These are phyloP conservation scores for Caracal caracal DNA, from an alignment of 2,113 vertebrate genomes.

Conservation along the genomic window DNA sequence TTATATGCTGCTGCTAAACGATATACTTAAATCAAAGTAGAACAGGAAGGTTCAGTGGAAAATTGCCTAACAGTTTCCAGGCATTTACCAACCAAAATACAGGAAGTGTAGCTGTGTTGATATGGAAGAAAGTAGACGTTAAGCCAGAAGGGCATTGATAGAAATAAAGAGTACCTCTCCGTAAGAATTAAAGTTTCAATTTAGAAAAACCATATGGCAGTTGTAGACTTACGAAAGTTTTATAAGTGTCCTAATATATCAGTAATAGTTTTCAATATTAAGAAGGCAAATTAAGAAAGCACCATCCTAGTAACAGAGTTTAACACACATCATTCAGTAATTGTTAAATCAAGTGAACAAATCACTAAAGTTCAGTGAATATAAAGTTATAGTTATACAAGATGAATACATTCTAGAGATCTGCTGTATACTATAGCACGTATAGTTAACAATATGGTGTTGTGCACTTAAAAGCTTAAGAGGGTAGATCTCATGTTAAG, in stretches of 20 bases:
- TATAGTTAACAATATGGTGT: background rate
- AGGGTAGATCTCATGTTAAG: background rate
- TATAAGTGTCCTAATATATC: background rate
- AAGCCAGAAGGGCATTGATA: background rate
- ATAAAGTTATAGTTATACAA: background rate
- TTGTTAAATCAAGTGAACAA: slow-evolving; percentile 16
- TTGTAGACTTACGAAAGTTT: background rate
- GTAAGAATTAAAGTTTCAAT: slow-evolving; percentile 3
- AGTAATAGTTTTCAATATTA: background rate
- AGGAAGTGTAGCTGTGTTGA: background rate
- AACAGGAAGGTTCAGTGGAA: slow-evolving; percentile 16
- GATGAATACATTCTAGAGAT: background rate
- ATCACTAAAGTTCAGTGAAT: background rate
- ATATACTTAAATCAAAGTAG: slow-evolving; percentile 45
- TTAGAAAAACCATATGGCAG: background rate
- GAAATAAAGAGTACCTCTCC: background rate
- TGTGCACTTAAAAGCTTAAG: background rate
- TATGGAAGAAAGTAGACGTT: background rate
- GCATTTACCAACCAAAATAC: slow-evolving; percentile 34
- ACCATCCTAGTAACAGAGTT: background rate
- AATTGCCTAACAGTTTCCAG: slow-evolving; percentile 15
- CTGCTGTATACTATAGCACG: background rate
- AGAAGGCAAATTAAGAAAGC: background rate
- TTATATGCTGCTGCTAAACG: slow-evolving; percentile 6
- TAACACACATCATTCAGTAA: background rate